Evolutionary conservation across 2,888 invertebrate genomes (phyloP).

Genomic region (Thumatha senex): DNA sequence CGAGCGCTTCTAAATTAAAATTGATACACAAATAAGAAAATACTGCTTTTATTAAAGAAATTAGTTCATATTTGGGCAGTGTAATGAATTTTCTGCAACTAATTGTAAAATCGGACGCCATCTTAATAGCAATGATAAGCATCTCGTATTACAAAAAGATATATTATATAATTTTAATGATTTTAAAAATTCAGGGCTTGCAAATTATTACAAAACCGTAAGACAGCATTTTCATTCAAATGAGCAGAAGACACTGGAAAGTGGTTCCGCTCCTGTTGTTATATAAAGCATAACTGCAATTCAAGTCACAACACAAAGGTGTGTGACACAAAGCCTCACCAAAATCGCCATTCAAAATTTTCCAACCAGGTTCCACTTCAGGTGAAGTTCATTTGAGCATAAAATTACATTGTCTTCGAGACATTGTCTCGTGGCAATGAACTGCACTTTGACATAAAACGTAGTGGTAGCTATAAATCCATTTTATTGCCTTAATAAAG

Average conservation of each 20-base stretch:
- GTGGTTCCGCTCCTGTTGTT: conserved; percentile 73
- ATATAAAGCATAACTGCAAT: conserved; percentile 79
- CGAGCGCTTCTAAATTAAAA: too few relatives aligned
- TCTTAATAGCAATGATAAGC: too few relatives aligned
- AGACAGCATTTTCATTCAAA: conserved; percentile 50
- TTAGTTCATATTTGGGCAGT: too few relatives aligned
- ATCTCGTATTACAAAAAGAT: conserved; percentile 9
- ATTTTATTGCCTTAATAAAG: conserved; percentile 81
- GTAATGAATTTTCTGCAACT: too few relatives aligned
- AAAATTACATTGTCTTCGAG: conserved; percentile 81
- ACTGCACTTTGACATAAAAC: conserved; percentile 83
- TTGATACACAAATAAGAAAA: too few relatives aligned
- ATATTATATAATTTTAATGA: conserved; percentile 27
- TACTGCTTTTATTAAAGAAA: too few relatives aligned
- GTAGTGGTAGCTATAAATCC: conserved; percentile 78
- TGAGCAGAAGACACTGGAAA: conserved; percentile 63
- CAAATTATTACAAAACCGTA: conserved; percentile 48
- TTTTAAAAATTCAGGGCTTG: conserved; percentile 50
- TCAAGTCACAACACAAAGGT: conserved; percentile 70
- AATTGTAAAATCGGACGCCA: too few relatives aligned
- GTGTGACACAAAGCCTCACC: conserved; percentile 60
- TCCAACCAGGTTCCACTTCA: conserved; percentile 77
- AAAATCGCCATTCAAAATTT: conserved; percentile 79
- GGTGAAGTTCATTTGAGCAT: conserved; percentile 78
- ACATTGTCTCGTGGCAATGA: conserved; percentile 81